Conservation (phyloP, 2,113 vertebrate species). For the Chiloscyllium plagiosum region DNA sequence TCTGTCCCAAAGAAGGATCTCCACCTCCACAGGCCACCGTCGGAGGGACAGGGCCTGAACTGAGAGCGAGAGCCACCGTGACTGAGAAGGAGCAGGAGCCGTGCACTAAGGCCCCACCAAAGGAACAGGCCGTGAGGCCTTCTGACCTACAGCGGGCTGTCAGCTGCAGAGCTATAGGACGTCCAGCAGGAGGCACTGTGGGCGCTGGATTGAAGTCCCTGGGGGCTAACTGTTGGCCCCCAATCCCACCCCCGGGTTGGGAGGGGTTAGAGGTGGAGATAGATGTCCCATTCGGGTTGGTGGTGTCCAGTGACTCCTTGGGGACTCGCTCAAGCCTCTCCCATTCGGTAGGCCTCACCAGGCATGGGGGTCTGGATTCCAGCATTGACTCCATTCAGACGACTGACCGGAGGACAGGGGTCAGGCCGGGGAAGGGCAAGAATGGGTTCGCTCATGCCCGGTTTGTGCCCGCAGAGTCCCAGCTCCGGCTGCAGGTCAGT, state of each 20-base stretch:
- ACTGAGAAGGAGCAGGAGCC: slow-evolving; percentile 46
- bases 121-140: not conserved
- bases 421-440: slow-evolving; percentile 35
- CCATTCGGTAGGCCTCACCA: too few relatives aligned
- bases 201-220: too few relatives aligned
- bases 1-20: slow-evolving; percentile 73
- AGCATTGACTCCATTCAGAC: not conserved
- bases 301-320: too few relatives aligned
- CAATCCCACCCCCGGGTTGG: not conserved
- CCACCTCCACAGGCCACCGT: slow-evolving; percentile 52
- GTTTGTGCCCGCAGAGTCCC: slow-evolving; percentile 62
- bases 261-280: too few relatives aligned
- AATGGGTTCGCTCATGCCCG: slow-evolving; percentile 63
- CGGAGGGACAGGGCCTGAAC: slow-evolving; percentile 41
- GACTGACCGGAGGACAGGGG: not conserved
- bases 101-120: not conserved
- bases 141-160: too few relatives aligned
- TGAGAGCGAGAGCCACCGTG: slow-evolving; percentile 39
- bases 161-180: not conserved
- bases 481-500: slow-evolving; percentile 57
- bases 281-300: too few relatives aligned
- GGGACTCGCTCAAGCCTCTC: not conserved
- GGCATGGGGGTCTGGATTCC: not conserved
- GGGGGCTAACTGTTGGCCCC: not conserved
- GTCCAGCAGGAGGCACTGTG: not conserved